Conservation (phyloP, 2,888 invertebrate species). For the Gymnosoma rotundatum region DNA sequence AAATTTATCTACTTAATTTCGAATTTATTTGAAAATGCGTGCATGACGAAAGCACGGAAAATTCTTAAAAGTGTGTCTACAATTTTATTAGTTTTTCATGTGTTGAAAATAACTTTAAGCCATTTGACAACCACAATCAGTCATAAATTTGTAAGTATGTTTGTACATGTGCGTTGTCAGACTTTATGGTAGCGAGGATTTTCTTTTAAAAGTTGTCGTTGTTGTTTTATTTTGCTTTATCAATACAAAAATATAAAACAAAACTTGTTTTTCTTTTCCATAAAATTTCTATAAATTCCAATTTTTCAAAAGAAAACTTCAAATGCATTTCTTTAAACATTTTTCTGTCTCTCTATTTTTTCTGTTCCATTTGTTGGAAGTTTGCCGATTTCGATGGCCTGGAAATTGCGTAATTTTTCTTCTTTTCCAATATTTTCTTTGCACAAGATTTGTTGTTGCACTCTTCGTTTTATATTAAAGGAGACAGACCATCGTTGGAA, state of each 20-base stretch:
- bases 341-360: neutral
- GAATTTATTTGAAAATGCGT: neutral
- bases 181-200: conserved; percentile 31
- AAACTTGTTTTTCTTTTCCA: conserved; percentile 5
- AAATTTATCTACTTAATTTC: too few relatives aligned
- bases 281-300: neutral
- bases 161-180: conserved; percentile 26
- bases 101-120: conserved; percentile 19
- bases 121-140: conserved; percentile 37
- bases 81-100: neutral
- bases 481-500: conserved; percentile 22
- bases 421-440: conserved; percentile 28
- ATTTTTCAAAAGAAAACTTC: neutral
- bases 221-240: neutral
- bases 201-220: neutral
- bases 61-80: conserved; percentile 1
- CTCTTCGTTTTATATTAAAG: neutral
- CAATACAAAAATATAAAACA: too few relatives aligned
- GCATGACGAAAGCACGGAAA: neutral
- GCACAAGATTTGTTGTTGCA: conserved; percentile 40
- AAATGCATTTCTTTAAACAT: neutral
- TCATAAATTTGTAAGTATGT: too few relatives aligned
- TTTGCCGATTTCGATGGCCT: conserved; percentile 72
- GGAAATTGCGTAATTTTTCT: conserved; percentile 78
- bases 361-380: conserved; percentile 64